Conservation (phyloP, 2,797 vertebrate species). For the Avahi laniger region DNA sequence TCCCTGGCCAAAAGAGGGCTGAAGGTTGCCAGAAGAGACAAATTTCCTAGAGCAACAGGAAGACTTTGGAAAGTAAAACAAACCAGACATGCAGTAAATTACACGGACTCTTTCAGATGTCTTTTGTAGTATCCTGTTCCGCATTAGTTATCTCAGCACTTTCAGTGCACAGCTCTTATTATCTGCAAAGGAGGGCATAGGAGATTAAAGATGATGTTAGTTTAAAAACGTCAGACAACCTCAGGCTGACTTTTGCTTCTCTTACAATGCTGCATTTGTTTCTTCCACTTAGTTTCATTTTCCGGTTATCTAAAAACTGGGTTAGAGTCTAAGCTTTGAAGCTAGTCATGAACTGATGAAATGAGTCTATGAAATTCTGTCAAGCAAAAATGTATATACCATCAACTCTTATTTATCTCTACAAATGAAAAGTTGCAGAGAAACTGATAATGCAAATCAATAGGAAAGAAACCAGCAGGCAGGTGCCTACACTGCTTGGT, state of each 20-base stretch:
- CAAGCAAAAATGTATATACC: conserved; percentile 50
- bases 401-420: conserved; percentile 21
- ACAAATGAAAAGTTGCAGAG: conserved; percentile 21
- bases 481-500: fast-evolving
- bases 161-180: conserved; percentile 82
- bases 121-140: conserved; percentile 82
- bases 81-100: conserved; percentile 85
- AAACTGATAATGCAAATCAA: conserved; percentile 17
- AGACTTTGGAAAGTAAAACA: conserved; percentile 85
- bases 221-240: conserved; percentile 75
- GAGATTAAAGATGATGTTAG: conserved; percentile 85
- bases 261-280: conserved; percentile 68
- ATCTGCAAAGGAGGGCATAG: conserved; percentile 82
- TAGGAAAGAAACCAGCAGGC: not conserved
- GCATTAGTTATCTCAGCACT: conserved; percentile 87
- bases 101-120: conserved; percentile 82
- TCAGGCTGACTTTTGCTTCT: conserved; percentile 70
- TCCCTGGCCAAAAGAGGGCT: conserved; percentile 75
- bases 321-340: conserved; percentile 58
- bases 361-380: conserved; percentile 65
- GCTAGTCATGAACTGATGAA: conserved; percentile 72
- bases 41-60: conserved; percentile 84
- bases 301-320: conserved; percentile 68
- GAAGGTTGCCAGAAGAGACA: conserved; percentile 83
- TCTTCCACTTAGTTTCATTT: conserved; percentile 77